These are phyloP conservation scores for Caligus rogercresseyi DNA, from an alignment of 1,140 invertebrate species.

Conservation along the genomic window DNA sequence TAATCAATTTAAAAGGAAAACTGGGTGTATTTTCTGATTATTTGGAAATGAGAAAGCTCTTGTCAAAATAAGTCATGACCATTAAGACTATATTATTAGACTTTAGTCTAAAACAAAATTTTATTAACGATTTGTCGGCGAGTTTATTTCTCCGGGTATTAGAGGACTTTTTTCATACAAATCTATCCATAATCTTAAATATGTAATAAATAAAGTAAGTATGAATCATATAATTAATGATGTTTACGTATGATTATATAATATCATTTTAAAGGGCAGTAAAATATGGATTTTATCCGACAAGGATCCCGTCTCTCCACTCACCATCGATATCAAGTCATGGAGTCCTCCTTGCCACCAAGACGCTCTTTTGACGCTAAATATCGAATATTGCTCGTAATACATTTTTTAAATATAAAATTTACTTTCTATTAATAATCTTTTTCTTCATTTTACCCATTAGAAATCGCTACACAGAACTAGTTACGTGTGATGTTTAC, in stretches of 20 bases:
- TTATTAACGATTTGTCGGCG: background rate
- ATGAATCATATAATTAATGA: background rate
- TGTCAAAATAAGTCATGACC: background rate
- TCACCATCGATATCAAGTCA: background rate
- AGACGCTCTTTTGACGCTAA: background rate
- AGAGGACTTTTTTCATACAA: background rate
- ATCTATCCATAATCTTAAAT: background rate
- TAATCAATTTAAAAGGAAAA: background rate
- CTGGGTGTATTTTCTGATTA: background rate
- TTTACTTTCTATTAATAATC: background rate
- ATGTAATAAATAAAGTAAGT: background rate
- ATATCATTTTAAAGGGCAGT: background rate
- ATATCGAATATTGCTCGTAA: background rate
- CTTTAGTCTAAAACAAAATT: background rate
- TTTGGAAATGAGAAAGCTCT: background rate
- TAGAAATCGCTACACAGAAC: background rate
- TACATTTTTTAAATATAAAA: background rate
- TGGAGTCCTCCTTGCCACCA: background rate
- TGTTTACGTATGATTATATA: background rate
- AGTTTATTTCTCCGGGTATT: background rate
- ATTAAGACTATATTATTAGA: background rate
- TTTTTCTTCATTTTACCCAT: background rate
- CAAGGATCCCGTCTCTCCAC: background rate
- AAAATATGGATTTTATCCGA: background rate
- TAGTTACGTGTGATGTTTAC: background rate